Evolutionary conservation across 2,113 vertebrate species (phyloP), one percentile per base, ranked within the genome.

Genomic region (Martes martes): DNA sequence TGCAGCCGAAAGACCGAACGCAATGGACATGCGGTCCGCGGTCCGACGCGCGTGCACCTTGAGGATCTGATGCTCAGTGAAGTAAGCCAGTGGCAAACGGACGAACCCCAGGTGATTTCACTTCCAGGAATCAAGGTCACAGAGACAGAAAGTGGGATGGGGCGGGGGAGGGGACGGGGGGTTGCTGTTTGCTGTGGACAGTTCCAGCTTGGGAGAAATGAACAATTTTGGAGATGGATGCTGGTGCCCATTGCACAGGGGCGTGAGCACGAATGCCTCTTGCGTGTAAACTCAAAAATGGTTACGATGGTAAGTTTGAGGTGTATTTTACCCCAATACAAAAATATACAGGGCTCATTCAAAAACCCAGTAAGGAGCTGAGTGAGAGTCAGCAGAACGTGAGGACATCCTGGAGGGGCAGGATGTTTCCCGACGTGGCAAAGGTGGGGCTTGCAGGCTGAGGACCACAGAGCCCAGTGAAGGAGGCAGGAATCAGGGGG

Each of bases 81-180:
- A 28, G 47, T 31, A 23, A 55, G 36, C 24, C 69, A 31, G 52
- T 23, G 24, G 16, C 19, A n/a, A 24, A 57, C 24, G 57, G 36
- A n/a, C 7, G n/a, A 28, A 19, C 11, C 11, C 15, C 2, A 7
- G 19, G 7, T 45, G 65, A 28, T 24, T n/a, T 57, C 18, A 63
- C 63, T 61, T 11, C 0, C 1, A 2, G 0, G n/a, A 1, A 36
- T 21, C 36, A 28, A 2, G 45, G 33, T 7, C 55, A 24, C 0
- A n/a, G 47, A 59, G 84, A 31, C 39, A n/a, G 50, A 50, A 42
- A 59, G 14, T 0, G 6, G 33, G 47, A 3, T 4, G 36, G 18
- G 55, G 59, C 2, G 1, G 26, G 9, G n/a, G 55, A 21, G n/a
- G 1, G 36, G 57, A 24, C 5, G 1, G 24, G n/a, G 55, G 11